phyloP scores from a whole-genome alignment of 64 coral and sea anemone genomes.

The Cladopsammia gracilis region DNA sequence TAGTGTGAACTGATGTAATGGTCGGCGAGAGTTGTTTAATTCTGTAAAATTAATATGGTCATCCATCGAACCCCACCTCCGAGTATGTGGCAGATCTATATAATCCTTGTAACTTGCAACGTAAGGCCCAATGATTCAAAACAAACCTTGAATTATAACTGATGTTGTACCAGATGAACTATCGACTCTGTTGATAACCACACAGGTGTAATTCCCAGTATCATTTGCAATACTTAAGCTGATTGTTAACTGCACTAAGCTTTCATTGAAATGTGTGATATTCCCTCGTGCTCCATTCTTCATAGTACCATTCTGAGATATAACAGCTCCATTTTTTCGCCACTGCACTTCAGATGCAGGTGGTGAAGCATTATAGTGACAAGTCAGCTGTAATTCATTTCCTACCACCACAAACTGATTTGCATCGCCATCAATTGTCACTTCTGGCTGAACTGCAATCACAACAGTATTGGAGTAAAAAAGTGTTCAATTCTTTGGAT shows the following conservation, averaged over 20 bases:
- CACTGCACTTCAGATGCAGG: slow-evolving; percentile 6
- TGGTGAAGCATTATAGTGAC: slow-evolving; percentile 18
- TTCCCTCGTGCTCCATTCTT: neutral
- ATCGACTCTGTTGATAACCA: neutral
- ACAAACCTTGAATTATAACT: slow-evolving; percentile 8
- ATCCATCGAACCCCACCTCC: too few relatives aligned
- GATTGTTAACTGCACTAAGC: neutral
- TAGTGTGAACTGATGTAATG: too few relatives aligned
- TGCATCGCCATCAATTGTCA: neutral
- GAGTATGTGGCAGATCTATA: too few relatives aligned
- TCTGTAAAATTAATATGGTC: too few relatives aligned
- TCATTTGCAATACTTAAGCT: neutral
- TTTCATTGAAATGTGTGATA: neutral
- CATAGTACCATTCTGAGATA: neutral
- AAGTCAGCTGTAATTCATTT: slow-evolving; percentile 1
- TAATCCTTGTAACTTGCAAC: too few relatives aligned
- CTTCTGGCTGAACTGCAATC: neutral
- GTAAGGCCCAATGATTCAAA: too few relatives aligned
- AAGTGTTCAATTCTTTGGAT: too few relatives aligned
- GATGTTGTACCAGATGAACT: slow-evolving; percentile 3
- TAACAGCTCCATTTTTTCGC: neutral
- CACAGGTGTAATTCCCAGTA: slow-evolving; percentile 2
- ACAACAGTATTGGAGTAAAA: neutral
- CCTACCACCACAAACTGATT: neutral
- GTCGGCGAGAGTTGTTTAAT: too few relatives aligned